These are phyloP conservation scores for Acromyrmex echinatior DNA, from an alignment of 1,140 invertebrate genomes.

Conservation along the genomic window DNA sequence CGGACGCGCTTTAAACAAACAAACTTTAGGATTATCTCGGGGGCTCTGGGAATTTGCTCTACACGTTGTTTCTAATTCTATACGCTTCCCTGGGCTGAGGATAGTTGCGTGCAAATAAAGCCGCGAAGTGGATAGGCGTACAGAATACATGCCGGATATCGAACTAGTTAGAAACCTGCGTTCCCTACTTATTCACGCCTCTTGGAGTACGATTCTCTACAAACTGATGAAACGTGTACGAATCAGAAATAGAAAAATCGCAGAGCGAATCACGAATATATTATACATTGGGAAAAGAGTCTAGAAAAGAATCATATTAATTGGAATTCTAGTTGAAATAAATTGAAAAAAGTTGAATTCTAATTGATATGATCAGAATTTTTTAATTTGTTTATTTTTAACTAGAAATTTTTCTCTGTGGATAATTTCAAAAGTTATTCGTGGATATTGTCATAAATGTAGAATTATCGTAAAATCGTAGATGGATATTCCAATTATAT, in stretches of 20 bases:
- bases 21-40: constrained; percentile 73
- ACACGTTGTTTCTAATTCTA: constrained; percentile 72
- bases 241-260: neutral
- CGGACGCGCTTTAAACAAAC: constrained; percentile 61
- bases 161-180: constrained; percentile 41
- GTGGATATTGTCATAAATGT: neutral
- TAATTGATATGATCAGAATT: too few relatives aligned
- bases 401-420: too few relatives aligned
- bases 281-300: neutral
- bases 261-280: neutral
- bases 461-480: neutral
- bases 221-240: neutral
- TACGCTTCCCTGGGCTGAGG: constrained; percentile 48
- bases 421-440: neutral
- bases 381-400: too few relatives aligned
- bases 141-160: constrained; percentile 50
- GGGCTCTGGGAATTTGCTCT: constrained; percentile 73
- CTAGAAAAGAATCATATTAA: too few relatives aligned
- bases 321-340: too few relatives aligned
- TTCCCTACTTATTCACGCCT: constrained; percentile 35
- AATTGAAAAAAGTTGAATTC: too few relatives aligned
- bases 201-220: constrained; percentile 21
- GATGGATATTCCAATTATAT: neutral
- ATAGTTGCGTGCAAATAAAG: constrained; percentile 72
- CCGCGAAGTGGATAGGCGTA: constrained; percentile 43